These are phyloP conservation scores for Aporophyla nigra DNA, from an alignment of 2,888 invertebrate genomes.

Conservation along the genomic window DNA sequence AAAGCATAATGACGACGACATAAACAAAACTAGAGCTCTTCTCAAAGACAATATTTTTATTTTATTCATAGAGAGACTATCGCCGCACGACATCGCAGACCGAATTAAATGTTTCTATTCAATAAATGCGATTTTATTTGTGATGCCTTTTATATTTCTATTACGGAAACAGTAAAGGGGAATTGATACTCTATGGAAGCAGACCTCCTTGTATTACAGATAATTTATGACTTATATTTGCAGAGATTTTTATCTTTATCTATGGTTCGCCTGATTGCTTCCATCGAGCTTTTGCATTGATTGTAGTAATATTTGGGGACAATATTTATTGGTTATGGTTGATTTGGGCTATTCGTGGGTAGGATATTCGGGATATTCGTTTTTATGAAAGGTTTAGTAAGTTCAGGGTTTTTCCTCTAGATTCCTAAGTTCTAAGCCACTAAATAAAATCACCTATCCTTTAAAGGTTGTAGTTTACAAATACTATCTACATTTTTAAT, in stretches of 20 bases:
- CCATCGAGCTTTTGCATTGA: constrained; percentile 66
- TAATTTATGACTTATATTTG: constrained; percentile 83
- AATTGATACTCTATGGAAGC: constrained; percentile 74
- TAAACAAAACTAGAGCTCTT: constrained; percentile 55
- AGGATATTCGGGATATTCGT: background rate
- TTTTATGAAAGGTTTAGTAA: background rate
- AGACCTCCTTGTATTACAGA: constrained; percentile 75
- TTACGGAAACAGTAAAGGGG: constrained; percentile 79
- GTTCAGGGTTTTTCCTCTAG: background rate
- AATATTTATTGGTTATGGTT: constrained; percentile 50
- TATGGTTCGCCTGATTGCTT: constrained; percentile 77
- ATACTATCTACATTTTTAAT: background rate
- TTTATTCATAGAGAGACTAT: constrained; percentile 81
- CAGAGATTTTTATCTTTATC: constrained; percentile 85
- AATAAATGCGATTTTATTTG: constrained; percentile 83
- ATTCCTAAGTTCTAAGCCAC: background rate
- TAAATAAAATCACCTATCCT: too few relatives aligned
- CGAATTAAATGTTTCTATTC: constrained; percentile 83
- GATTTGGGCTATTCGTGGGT: constrained; percentile 25
- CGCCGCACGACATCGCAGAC: constrained; percentile 73
- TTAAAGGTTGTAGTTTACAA: background rate
- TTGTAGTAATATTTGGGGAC: constrained; percentile 61
- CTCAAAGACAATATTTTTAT: constrained; percentile 78
- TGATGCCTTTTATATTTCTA: constrained; percentile 86
- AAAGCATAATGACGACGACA: constrained; percentile 35